Base-by-base conservation (phyloP, 2,797 vertebrate species). In the Poeciliopsis turneri region DNA sequence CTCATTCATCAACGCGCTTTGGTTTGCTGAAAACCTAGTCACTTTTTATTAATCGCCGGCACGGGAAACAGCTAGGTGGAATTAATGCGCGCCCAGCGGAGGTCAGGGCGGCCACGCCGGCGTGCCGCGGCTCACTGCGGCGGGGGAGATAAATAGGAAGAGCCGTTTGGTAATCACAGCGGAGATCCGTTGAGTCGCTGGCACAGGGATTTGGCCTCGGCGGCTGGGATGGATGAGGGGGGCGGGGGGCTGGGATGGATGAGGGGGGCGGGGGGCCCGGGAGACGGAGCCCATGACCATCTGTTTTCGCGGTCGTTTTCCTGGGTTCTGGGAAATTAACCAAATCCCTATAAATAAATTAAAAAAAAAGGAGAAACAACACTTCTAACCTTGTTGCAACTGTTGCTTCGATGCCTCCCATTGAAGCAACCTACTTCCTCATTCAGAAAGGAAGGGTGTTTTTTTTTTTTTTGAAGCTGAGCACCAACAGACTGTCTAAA, bases 41-140 rank as follows among this genome's bases (percentile, higher is more conserved):
- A 98, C 96, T 96, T 98, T 97, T 98, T 99, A 99, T 99, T 98
- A 98, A 98, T 99, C 96, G 97, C 96, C 92, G 96, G 95, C 94
- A 94, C 92, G 94, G 96, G 97, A 70, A 97, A 97, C 93, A 92
- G 94, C 90, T 95, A 97, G 96, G 96, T 96, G 96, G 97, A 98
- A 98, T 98, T 95, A 98, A 98, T 97, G 97, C 92, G 92, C 89
- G 92, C 95, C 94, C 96, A 96, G 96, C 96, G 92, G 96, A 98
- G 98, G 98, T 98, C 97, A 93, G 89, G 93, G 92, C 88, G 88
- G 91, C 92, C 93, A 90, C 86, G 92, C 93, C 89, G 91, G 96
- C 95, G 94, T 95, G 93, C 94, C 28, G 69, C 90, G 20, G 89
- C 93, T 81, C 93, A 93, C 92, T 87, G 96, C 94, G 93, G 95